Conservation (phyloP, 23 tunicate species). For the Styela clava region DNA sequence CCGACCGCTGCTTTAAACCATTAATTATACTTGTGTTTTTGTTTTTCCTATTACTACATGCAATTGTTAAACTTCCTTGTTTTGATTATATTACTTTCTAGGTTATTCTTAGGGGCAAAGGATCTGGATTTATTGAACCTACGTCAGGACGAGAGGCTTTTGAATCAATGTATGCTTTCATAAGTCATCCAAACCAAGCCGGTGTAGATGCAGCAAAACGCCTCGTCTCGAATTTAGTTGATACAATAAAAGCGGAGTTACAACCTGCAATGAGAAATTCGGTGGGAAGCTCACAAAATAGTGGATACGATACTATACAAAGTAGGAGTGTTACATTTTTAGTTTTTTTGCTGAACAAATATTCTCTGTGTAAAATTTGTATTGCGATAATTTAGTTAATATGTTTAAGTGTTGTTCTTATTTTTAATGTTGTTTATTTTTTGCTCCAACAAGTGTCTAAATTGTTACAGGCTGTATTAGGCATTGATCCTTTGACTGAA, state of each 20-base stretch:
- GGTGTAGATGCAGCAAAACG: constrained; percentile 84
- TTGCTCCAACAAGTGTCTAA: too few species aligned
- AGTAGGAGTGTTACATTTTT: not conserved
- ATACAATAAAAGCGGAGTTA: constrained; percentile 31
- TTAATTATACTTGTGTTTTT: too few species aligned
- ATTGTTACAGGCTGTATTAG: too few species aligned
- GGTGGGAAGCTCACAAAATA: not conserved
- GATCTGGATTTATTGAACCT: constrained; percentile 93
- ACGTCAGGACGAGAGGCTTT: constrained; percentile 95
- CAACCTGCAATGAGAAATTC: not conserved
- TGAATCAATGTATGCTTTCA: constrained; percentile 90
- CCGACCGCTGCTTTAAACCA: too few species aligned
- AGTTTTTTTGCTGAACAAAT: not conserved
- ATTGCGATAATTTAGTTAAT: too few species aligned
- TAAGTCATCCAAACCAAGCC: constrained; percentile 72
- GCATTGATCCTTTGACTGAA: too few species aligned
- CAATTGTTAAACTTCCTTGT: too few species aligned
- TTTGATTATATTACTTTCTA: not conserved
- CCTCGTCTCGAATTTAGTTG: constrained; percentile 68
- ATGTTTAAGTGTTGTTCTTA: too few species aligned
- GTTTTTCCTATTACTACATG: too few species aligned
- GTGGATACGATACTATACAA: constrained; percentile 2
- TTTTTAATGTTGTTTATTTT: too few species aligned
- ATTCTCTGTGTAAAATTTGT: too few species aligned
- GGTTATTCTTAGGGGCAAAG: constrained; percentile 82